Evolutionary conservation across 2,888 invertebrate species (phyloP).

Genomic region (Agonopterix arenella): DNA sequence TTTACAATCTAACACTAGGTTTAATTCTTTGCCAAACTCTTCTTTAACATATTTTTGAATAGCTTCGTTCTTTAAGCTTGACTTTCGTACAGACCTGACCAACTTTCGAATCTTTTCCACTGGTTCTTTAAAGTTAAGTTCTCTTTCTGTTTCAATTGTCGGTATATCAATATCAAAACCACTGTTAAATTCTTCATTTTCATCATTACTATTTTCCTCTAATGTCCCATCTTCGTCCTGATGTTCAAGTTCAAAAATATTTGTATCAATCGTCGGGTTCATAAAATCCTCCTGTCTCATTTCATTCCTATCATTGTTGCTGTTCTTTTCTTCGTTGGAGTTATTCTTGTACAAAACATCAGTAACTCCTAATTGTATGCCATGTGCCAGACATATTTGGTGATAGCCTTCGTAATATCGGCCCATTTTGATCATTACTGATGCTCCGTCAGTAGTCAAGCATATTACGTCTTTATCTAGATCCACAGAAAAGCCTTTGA

Average conservation of each 20-base stretch:
- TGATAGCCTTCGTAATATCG: conserved; percentile 5
- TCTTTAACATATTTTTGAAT: conserved; percentile 11
- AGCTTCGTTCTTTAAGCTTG: not conserved
- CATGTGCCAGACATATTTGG: conserved; percentile 11
- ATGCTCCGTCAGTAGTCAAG: conserved; percentile 10
- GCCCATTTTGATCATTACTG: conserved; percentile 9
- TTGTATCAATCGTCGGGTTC: not conserved
- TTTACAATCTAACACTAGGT: conserved; percentile 10
- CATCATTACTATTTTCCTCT: not conserved
- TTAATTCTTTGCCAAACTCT: conserved; percentile 11
- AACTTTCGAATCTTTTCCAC: not conserved
- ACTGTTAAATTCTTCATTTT: not conserved
- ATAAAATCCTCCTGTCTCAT: not conserved
- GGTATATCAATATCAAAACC: not conserved
- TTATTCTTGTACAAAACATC: conserved; percentile 4
- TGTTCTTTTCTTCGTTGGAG: conserved; percentile 1
- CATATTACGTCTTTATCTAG: conserved; percentile 3
- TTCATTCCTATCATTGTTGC: not conserved
- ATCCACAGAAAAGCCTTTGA: not conserved
- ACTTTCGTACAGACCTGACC: not conserved
- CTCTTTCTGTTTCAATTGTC: not conserved
- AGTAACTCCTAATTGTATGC: conserved; percentile 6
- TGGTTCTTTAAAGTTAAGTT: not conserved
- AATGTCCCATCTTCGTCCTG: not conserved
- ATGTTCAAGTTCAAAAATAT: not conserved